These are phyloP conservation scores for Lordiphosa mommai DNA, from an alignment of 1,140 invertebrate genomes.

Conservation along the genomic window DNA sequence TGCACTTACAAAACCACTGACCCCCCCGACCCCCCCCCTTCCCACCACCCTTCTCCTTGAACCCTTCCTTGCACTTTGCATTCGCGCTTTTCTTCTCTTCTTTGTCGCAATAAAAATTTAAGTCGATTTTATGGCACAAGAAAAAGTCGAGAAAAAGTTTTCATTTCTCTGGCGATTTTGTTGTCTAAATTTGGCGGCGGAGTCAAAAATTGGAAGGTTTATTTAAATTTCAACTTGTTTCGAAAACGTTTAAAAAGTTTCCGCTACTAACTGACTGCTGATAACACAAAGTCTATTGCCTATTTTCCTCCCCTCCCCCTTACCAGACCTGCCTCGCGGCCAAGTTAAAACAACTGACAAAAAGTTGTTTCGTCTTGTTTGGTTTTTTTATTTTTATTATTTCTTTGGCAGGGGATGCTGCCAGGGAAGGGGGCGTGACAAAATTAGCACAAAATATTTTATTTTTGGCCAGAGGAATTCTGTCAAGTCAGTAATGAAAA, in stretches of 20 bases:
- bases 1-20: conserved; percentile 43
- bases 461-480: conserved; percentile 6
- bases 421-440: conserved; percentile 29
- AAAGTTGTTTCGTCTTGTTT: conserved; percentile 55
- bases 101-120: conserved; percentile 71
- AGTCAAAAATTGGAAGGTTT: conserved; percentile 73
- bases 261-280: conserved; percentile 74
- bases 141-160: conserved; percentile 24
- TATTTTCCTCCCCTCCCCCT: not conserved
- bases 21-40: not conserved
- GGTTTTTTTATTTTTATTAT: conserved; percentile 2
- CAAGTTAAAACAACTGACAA: conserved; percentile 69
- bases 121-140: conserved; percentile 63
- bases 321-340: conserved; percentile 15
- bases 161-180: conserved; percentile 66
- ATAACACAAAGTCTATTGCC: conserved; percentile 58
- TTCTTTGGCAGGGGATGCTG: conserved; percentile 10
- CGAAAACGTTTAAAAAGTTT: conserved; percentile 77
- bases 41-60: not conserved
- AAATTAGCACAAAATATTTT: conserved; percentile 73
- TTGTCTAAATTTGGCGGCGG: conserved; percentile 54
- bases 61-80: conserved; percentile 40
- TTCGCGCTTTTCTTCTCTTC: conserved; percentile 43
- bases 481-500: conserved; percentile 18
- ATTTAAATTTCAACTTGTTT: conserved; percentile 77